Base-by-base conservation (phyloP, 2,888 invertebrate species). In the Drosophila formosana region DNA sequence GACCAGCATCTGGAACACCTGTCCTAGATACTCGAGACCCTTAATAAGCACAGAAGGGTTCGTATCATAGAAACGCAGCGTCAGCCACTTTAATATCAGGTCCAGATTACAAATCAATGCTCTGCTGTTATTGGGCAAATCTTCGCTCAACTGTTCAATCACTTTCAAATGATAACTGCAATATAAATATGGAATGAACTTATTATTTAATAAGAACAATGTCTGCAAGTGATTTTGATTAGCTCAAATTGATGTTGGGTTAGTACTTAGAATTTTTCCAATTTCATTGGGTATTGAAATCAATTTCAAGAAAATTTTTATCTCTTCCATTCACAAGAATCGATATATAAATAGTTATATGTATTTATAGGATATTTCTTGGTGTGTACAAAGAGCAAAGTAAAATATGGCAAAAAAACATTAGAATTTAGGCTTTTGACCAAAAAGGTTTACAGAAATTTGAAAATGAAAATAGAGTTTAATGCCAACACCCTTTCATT, bases 31-130 rank as follows among this genome's bases (percentile, higher is more conserved):
- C 91, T 99, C 99, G 82, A 99, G 93, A n/a, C 97, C 98, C 93
- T 98, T 98, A 82, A 99, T 94, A 68, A 99, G 94, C 39, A 99
- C 99, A 13, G 98, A 98, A 8, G 99, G 99, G 93, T 99, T 99
- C 26, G 99, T 99, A 93, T 99, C 99, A 90, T 98, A 99, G 93
- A 99, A 99, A 68, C 99, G 94, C 50, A 99, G 93, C 0, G 99
- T 98, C 82, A 98, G 92, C 99, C 99, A 99, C 92, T 98, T 98
- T 49, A 99, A 94, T 61, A 99, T 96, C 71, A 99, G 93, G 93
- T 99, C 99, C 71, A 98, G 94, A 93, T 99, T 99, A 23, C 96
- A 95, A 78, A 97, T 95, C 45, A 98, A 94, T 0, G 97, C 96
- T 82, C 95, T 94, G 43, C 95, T 95, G 85, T 97, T 96, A n/a